Evolutionary conservation across 2,888 invertebrate genomes (phyloP), one percentile per base, ranked within the genome.

Genomic region (Tanaodytes sp.): DNA sequence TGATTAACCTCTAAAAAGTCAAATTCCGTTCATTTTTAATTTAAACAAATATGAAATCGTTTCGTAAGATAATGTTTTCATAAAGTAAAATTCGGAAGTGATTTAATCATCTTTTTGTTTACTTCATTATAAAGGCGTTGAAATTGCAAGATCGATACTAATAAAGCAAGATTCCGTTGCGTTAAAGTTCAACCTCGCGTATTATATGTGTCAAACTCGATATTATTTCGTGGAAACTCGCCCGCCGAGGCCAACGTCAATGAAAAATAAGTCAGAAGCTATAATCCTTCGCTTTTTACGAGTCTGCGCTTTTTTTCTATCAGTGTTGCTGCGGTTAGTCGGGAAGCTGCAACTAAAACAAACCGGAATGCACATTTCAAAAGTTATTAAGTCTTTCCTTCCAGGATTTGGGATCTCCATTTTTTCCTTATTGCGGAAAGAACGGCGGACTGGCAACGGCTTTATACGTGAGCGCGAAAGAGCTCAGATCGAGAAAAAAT

Each of bases 341-440:
- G 70, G 37, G 65, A 42, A 61, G 64, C 37, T 51, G 57, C 70
- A 63, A 61, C 65, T 70, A 70, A 70, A 70, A 68, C 48, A 63
- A 68, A 69, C 59, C 69, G 69, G 69, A 69, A 69, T 69, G 63
- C 69, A 61, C 69, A 64, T 70, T 70, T 70, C 69, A 70, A 57
- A 65, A 62, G 65, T 65, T 65, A 70, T 70, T 70, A 70, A 57
- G 58, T 70, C 65, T 64, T 70, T 57, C 61, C 64, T 62, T 65
- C 62, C 65, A 70, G 70, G 70, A 63, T 67, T 67, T 61, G 42
- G 59, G 59, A 64, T 67, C 64, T 55, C 49, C 59, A 64, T 63
- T 67, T 66, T 67, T 64, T 59, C 62, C 71, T 67, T 49, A 42
- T 55, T 39, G 46, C 27, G 71, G 46, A 67, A 64, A 67, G 64